phyloP scores from a whole-genome alignment of 92 coral and sea anemone species.

The Epizoanthus illoricatus region DNA sequence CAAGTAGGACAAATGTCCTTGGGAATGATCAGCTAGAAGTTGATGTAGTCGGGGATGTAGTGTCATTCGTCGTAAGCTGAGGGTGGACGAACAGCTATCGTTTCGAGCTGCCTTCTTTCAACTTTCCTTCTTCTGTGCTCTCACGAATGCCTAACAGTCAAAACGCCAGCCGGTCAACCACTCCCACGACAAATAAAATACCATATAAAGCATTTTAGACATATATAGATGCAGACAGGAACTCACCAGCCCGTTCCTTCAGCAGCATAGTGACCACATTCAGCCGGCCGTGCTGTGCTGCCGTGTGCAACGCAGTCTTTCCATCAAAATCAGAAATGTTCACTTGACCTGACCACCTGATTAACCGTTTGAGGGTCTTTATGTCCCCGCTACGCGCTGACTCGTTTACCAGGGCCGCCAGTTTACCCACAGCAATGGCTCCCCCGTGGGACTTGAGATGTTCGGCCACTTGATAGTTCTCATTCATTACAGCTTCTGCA shows the following conservation, averaged over 20 bases:
- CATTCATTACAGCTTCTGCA: slow-evolving; percentile 80
- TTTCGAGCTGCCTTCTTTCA: not conserved
- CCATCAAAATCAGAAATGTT: slow-evolving; percentile 85
- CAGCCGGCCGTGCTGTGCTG: slow-evolving; percentile 69
- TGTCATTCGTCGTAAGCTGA: no score
- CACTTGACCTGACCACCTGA: slow-evolving; percentile 87
- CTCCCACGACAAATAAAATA: no score
- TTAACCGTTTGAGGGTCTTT: slow-evolving; percentile 69
- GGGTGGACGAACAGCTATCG: not conserved
- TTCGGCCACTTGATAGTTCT: slow-evolving; percentile 83
- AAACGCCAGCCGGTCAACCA: no score
- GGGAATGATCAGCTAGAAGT: no score
- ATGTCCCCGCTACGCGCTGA: slow-evolving; percentile 76
- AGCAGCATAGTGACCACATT: slow-evolving; percentile 67
- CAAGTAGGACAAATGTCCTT: no score
- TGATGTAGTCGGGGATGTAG: no score
- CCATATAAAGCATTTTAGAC: no score
- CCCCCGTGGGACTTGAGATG: slow-evolving; percentile 90
- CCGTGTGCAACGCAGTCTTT: slow-evolving; percentile 81
- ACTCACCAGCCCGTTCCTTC: slow-evolving; percentile 85
- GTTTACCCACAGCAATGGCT: slow-evolving; percentile 61
- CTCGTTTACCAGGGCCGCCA: slow-evolving; percentile 73
- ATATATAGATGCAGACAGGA: not conserved
- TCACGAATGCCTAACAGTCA: no score
- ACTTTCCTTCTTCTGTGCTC: no score